These are phyloP conservation scores for Asbolus verrucosus DNA, from an alignment of 1,140 invertebrate genomes.

Conservation along the genomic window DNA sequence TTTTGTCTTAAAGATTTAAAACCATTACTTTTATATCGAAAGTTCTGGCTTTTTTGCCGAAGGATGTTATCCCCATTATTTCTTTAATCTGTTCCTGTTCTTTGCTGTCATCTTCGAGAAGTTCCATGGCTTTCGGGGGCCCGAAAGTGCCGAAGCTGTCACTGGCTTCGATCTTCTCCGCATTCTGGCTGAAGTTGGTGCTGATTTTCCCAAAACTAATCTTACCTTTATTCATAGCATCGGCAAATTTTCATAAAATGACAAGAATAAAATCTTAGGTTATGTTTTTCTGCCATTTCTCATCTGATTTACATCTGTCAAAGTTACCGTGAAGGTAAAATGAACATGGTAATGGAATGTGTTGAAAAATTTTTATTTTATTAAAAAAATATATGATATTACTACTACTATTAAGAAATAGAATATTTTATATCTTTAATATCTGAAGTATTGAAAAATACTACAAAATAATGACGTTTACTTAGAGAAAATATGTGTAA, in stretches of 20 bases:
- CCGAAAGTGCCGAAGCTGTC: constrained; percentile 57
- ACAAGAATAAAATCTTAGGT: constrained; percentile 12
- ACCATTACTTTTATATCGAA: constrained; percentile 74
- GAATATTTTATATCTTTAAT: no score
- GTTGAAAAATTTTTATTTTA: no score
- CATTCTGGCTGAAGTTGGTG: constrained; percentile 64
- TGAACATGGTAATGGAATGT: no score
- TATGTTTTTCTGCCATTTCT: constrained; percentile 9
- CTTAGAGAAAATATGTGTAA: no score
- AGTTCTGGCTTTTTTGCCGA: constrained; percentile 82
- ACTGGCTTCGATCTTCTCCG: constrained; percentile 52
- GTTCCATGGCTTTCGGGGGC: constrained; percentile 67
- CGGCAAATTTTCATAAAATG: background rate
- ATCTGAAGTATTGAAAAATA: no score
- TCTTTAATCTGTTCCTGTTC: constrained; percentile 76
- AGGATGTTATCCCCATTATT: constrained; percentile 81
- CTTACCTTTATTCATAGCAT: constrained; percentile 61
- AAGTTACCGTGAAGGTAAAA: no score
- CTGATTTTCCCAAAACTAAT: constrained; percentile 74
- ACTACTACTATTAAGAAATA: no score
- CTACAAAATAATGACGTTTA: no score
- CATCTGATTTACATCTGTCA: background rate
- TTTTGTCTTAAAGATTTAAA: no score
- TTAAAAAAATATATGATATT: no score
- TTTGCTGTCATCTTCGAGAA: constrained; percentile 74